Evolutionary conservation across 2,113 vertebrate genomes (phyloP).

Genomic region (Ailurus styani): DNA sequence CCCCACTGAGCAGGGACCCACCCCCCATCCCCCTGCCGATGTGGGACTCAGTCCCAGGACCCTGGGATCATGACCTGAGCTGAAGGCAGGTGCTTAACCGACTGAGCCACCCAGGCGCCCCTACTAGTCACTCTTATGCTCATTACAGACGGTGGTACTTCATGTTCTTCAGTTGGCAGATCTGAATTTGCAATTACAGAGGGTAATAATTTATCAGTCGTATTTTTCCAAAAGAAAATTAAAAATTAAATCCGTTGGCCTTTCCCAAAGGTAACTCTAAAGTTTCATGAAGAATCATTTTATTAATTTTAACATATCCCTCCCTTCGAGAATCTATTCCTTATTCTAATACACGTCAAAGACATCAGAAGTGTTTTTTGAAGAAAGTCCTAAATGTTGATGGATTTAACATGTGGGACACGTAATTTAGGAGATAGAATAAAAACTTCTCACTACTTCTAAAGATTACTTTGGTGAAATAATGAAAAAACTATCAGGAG

Average conservation of each 20-base stretch:
- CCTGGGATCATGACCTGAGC: too few species aligned
- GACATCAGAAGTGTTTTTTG: not conserved
- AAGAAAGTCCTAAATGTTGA: not conserved
- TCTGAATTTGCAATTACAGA: not conserved
- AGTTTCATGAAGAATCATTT: not conserved
- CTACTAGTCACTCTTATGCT: not conserved
- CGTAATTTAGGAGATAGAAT: not conserved
- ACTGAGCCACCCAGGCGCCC: too few species aligned
- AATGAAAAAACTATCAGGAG: not conserved
- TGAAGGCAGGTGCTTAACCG: too few species aligned
- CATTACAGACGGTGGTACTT: too few species aligned
- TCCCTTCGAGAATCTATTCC: not conserved
- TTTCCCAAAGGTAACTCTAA: not conserved
- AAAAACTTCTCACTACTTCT: not conserved
- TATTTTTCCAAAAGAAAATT: slow-evolving; percentile 7
- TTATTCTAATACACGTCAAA: not conserved
- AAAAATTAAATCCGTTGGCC: not conserved
- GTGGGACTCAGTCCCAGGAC: too few species aligned
- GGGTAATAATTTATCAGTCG: not conserved
- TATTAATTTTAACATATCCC: not conserved
- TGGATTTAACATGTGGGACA: not conserved
- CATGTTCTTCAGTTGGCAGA: not conserved
- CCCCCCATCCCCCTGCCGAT: too few species aligned
- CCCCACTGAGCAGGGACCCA: too few species aligned
- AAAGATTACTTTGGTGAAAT: not conserved